Evolutionary conservation across 1,140 invertebrate species (phyloP).

Genomic region (Drosophila equinoxialis): DNA sequence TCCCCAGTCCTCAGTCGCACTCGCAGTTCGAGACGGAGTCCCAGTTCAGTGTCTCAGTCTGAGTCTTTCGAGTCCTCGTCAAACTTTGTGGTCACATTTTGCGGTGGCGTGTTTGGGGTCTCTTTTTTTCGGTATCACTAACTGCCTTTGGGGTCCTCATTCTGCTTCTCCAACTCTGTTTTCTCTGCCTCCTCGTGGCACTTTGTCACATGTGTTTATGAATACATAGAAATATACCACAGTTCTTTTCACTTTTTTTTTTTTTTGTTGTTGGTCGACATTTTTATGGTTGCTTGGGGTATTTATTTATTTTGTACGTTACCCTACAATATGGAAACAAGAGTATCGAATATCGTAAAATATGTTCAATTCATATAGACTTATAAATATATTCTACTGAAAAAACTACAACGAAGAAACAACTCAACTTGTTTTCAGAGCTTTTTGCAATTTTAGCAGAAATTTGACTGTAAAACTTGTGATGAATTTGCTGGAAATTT

Average conservation of each 20-base stretch:
- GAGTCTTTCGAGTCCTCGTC: conserved; percentile 32
- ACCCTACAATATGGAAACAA: conserved; percentile 25
- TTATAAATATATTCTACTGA: neutral
- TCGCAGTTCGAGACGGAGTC: conserved; percentile 22
- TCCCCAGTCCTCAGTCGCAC: conserved; percentile 12
- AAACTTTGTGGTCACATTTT: conserved; percentile 51
- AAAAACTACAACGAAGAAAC: too few species aligned
- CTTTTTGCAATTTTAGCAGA: too few species aligned
- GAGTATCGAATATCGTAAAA: conserved; percentile 28
- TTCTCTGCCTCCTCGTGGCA: conserved; percentile 31
- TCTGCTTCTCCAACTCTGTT: conserved; percentile 52
- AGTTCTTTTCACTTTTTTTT: conserved; percentile 1
- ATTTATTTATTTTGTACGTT: conserved; percentile 32
- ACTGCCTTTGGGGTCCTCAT: conserved; percentile 49
- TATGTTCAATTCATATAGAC: conserved; percentile 1
- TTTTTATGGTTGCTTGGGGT: conserved; percentile 71
- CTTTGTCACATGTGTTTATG: conserved; percentile 70
- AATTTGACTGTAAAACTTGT: too few species aligned
- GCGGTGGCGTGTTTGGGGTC: conserved; percentile 43
- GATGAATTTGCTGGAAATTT: too few species aligned
- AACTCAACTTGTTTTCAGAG: too few species aligned
- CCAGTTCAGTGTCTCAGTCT: conserved; percentile 4
- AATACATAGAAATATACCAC: conserved; percentile 62
- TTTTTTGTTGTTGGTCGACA: conserved; percentile 53
- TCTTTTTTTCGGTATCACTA: conserved; percentile 3